Evolutionary conservation across 2,113 vertebrate species (phyloP).

Genomic region (Neotragus pygmaeus): DNA sequence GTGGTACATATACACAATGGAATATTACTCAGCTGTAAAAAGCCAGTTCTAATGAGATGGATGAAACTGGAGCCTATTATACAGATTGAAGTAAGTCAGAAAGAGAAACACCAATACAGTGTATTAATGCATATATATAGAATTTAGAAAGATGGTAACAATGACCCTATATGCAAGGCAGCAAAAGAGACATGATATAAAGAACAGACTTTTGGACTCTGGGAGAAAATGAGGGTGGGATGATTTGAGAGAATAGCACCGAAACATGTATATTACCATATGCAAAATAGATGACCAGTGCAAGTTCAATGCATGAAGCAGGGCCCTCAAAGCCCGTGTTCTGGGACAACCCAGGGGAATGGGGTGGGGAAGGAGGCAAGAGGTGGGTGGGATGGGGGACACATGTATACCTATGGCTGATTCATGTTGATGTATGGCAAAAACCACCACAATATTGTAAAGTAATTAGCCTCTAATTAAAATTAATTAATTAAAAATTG

Average conservation of each 20-base stretch:
- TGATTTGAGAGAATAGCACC: neutral
- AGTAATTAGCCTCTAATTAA: neutral
- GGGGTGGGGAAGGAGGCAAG: neutral
- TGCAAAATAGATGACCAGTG: neutral
- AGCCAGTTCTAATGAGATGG: neutral
- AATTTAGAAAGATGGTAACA: neutral
- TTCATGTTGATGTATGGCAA: neutral
- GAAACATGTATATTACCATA: neutral
- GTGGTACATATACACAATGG: neutral
- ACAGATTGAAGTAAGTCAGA: neutral
- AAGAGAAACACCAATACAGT: neutral
- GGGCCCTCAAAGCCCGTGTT: neutral
- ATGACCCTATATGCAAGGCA: neutral
- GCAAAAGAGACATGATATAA: neutral
- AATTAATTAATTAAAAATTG: neutral
- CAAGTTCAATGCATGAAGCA: neutral
- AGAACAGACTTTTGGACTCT: neutral
- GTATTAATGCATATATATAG: neutral
- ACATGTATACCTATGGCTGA: neutral
- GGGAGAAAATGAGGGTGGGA: neutral
- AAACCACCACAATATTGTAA: neutral
- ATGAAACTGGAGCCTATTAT: neutral
- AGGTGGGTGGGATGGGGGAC: neutral
- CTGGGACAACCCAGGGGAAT: neutral
- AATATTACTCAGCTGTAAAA: neutral